These are phyloP conservation scores for Lithosia quadra DNA, from an alignment of 2,888 invertebrate genomes.

Conservation along the genomic window DNA sequence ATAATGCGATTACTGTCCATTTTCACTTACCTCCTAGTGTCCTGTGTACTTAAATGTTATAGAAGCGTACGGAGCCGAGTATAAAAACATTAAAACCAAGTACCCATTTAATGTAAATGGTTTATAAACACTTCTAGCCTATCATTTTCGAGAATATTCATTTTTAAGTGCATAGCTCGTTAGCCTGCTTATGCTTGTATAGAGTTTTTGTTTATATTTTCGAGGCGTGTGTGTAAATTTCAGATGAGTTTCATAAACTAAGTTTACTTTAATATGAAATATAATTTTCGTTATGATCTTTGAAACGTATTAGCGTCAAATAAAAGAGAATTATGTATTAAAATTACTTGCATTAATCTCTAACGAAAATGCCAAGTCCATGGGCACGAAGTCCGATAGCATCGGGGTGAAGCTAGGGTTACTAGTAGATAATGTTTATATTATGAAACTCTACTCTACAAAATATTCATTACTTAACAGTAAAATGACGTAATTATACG, in stretches of 20 bases:
- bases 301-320: no score
- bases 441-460: not conserved
- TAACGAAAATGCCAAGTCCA: no score
- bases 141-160: not conserved
- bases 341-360: no score
- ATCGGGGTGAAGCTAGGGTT: no score
- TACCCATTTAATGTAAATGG: constrained; percentile 2
- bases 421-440: no score
- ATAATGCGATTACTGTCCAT: constrained; percentile 2
- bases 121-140: constrained; percentile 1
- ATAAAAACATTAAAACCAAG: constrained; percentile 4
- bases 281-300: no score
- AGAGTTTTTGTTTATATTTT: not conserved
- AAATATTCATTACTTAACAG: not conserved
- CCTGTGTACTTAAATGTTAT: not conserved
- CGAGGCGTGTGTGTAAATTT: no score
- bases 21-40: not conserved
- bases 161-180: not conserved
- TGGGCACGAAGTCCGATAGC: no score
- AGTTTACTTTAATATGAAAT: no score
- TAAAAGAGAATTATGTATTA: no score
- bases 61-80: not conserved
- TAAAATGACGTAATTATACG: constrained; percentile 5
- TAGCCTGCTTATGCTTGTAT: not conserved
- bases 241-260: no score